A percentile compares a stretch with the other conserved stretches of the same genome.
These are phyloP conservation scores for Merops nubicus DNA, from an alignment of 2,113 vertebrate genomes.

Conservation along the genomic window DNA sequence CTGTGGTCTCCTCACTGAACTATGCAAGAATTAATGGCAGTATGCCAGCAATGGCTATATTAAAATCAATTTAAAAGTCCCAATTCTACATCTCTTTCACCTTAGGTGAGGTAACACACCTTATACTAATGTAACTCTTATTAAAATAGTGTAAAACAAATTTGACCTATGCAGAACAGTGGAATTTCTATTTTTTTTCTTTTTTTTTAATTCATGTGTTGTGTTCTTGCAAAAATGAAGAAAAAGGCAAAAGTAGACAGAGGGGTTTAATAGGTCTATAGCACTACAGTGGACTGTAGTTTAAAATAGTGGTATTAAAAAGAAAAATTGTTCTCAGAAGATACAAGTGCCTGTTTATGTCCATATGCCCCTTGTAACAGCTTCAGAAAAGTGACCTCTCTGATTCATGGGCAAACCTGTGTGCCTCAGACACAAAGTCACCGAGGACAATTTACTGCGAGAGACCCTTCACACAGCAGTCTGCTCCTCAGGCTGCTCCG, in stretches of 20 bases:
- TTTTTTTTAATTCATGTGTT: neutral
- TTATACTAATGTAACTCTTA: constrained; percentile 12
- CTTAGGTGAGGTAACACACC: constrained; percentile 26
- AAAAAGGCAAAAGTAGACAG: neutral
- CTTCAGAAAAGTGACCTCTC: neutral
- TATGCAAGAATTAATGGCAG: constrained; percentile 35
- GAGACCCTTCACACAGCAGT: neutral
- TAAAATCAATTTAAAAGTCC: constrained; percentile 61
- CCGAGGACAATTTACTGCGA: neutral
- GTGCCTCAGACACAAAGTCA: neutral
- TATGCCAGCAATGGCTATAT: constrained; percentile 56
- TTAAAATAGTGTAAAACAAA: constrained; percentile 26
- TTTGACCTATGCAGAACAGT: neutral
- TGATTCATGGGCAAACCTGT: neutral
- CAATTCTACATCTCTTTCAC: constrained; percentile 27
- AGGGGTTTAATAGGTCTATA: neutral
- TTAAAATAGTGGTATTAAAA: neutral
- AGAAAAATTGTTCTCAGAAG: neutral
- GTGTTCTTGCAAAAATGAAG: neutral
- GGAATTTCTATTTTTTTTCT: neutral
- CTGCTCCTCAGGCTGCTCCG: neutral
- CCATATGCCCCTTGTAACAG: neutral
- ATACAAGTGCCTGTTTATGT: neutral
- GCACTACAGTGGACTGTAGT: neutral
- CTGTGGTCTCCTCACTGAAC: constrained; percentile 16